Evolutionary conservation across 2,113 vertebrate genomes (phyloP).

Genomic region (Pseudopodoces humilis): DNA sequence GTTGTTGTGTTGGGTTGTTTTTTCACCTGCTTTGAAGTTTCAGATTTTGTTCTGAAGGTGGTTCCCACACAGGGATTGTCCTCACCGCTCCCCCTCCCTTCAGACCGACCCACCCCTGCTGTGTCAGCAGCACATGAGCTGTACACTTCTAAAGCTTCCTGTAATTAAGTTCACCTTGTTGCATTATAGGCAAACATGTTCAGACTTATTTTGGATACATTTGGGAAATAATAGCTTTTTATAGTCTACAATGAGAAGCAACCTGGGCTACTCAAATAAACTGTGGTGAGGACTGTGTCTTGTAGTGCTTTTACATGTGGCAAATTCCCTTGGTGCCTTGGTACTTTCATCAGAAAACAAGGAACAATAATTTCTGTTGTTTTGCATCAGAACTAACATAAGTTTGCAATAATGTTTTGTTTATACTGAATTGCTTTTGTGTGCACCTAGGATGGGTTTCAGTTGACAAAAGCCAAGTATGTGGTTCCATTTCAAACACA

Average conservation of each 20-base stretch:
- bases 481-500: background rate
- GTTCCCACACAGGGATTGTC: slow-evolving; percentile 44
- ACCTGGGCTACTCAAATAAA: slow-evolving; percentile 14
- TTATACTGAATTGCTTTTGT: background rate
- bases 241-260: background rate
- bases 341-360: slow-evolving; percentile 33
- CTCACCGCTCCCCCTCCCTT: background rate
- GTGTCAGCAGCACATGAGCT: slow-evolving; percentile 48
- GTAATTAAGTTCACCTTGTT: slow-evolving; percentile 59
- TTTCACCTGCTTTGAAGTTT: slow-evolving; percentile 44
- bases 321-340: background rate
- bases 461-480: background rate
- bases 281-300: background rate
- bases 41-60: slow-evolving; percentile 12
- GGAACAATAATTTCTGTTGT: slow-evolving; percentile 57
- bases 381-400: slow-evolving; percentile 7
- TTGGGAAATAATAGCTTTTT: slow-evolving; percentile 54
- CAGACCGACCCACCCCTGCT: background rate
- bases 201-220: slow-evolving; percentile 42
- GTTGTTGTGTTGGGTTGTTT: background rate
- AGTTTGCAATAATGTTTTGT: background rate
- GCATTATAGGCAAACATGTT: slow-evolving; percentile 38
- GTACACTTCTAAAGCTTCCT: slow-evolving; percentile 26
- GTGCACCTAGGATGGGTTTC: background rate
- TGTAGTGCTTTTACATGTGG: background rate